Percentiles rank a stretch among this genome's conserved stretches.
phyloP scores from a whole-genome alignment of 1,140 invertebrate genomes.

The Eubasilissa regina region DNA sequence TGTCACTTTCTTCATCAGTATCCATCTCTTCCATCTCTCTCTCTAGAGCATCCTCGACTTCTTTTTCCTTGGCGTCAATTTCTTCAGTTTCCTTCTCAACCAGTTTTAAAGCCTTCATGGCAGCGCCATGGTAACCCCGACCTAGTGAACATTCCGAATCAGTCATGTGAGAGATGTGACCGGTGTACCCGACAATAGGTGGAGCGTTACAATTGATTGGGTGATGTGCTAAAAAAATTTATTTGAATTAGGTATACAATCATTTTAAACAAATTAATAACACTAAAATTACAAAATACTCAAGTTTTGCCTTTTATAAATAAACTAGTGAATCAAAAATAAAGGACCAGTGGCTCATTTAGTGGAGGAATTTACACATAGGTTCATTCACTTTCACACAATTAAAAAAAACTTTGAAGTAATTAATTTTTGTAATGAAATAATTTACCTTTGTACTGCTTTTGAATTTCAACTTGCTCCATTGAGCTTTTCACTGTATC shows the following conservation, averaged over 20 bases:
- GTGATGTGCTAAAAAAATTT: neutral
- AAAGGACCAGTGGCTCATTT: neutral
- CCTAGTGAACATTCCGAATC: slow-evolving; percentile 2
- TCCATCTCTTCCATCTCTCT: neutral
- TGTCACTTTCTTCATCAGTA: neutral
- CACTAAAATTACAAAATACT: neutral
- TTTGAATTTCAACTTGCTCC: neutral
- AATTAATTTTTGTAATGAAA: no score
- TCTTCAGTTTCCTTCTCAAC: neutral
- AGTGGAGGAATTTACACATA: neutral
- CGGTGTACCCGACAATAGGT: slow-evolving; percentile 15
- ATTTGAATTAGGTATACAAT: neutral
- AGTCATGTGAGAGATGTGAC: slow-evolving; percentile 25
- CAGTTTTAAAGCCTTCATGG: slow-evolving; percentile 1
- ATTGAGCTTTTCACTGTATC: neutral
- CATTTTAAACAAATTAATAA: neutral
- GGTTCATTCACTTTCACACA: neutral
- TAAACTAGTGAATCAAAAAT: neutral
- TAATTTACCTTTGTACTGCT: no score
- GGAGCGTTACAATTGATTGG: neutral
- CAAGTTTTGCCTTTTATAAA: neutral
- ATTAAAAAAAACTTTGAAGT: no score
- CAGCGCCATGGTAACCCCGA: neutral
- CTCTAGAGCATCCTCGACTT: no score
- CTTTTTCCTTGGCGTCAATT: neutral